Evolutionary conservation across 2,797 vertebrate species (phyloP).

Genomic region (Peromyscus aztecus): DNA sequence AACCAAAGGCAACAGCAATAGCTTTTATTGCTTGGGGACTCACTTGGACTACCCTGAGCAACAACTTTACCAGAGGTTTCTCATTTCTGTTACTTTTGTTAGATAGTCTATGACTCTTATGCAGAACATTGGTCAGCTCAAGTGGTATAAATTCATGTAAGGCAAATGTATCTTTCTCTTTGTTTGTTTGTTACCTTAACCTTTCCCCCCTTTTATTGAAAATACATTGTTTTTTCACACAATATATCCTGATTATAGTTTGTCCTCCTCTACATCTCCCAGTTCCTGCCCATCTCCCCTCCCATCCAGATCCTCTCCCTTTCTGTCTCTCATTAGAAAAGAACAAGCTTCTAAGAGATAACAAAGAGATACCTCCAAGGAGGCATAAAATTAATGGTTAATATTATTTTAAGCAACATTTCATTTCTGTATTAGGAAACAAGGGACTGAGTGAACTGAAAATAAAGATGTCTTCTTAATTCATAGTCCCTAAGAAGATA

Average conservation of each 20-base stretch:
- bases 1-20: not conserved
- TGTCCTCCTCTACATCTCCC: too few species aligned
- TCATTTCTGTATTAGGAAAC: not conserved
- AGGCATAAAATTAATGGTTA: not conserved
- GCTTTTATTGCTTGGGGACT: not conserved
- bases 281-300: not conserved
- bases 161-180: too few species aligned
- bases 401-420: slow-evolving; percentile 9
- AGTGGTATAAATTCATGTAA: not conserved
- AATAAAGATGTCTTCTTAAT: not conserved
- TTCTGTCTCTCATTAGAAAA: not conserved
- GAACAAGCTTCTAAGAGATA: not conserved
- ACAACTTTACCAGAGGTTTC: not conserved
- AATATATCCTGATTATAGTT: not conserved
- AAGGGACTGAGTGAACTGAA: not conserved
- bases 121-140: too few species aligned
- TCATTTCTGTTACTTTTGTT: not conserved
- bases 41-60: not conserved
- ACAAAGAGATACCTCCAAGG: not conserved
- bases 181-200: not conserved
- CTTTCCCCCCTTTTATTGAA: not conserved
- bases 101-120: not conserved
- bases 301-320: not conserved
- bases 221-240: not conserved
- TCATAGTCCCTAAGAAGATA: too few species aligned